Conservation (phyloP, 2,888 invertebrate species). For the Formica aserva region DNA sequence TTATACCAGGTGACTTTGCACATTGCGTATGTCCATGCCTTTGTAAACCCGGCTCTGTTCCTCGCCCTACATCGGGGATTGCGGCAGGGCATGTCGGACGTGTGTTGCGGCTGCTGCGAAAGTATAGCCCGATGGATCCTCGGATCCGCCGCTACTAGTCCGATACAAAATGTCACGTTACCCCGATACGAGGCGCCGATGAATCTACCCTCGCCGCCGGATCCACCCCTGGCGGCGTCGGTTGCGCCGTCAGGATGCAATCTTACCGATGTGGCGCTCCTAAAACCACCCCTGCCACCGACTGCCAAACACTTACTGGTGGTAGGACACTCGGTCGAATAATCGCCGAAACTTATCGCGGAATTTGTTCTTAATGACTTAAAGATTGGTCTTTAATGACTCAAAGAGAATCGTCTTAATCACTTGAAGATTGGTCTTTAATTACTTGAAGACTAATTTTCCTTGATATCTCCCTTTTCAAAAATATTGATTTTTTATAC, state of each 20-base stretch:
- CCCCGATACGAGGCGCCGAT: conserved; percentile 82
- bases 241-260: conserved; percentile 76
- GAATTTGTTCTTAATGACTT: neutral
- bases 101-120: conserved; percentile 92
- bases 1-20: conserved; percentile 91
- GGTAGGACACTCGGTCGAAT: conserved; percentile 65
- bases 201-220: conserved; percentile 76
- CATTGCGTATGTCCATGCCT: conserved; percentile 95
- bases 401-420: neutral
- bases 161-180: conserved; percentile 76
- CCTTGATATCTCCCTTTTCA: neutral
- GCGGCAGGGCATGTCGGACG: conserved; percentile 90
- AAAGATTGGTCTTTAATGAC: conserved; percentile 2
- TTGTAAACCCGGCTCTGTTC: conserved; percentile 93
- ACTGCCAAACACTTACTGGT: conserved; percentile 81
- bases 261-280: conserved; percentile 82
- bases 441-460: neutral
- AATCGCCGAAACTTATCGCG: conserved; percentile 5
- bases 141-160: conserved; percentile 78
- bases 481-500: neutral
- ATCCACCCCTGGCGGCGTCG: conserved; percentile 72
- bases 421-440: neutral
- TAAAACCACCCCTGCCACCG: conserved; percentile 83
- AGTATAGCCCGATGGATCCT: conserved; percentile 89
- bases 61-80: conserved; percentile 92